Evolutionary conservation across 2,113 vertebrate species (phyloP), one percentile per base, ranked within the genome.

Genomic region (Macquaria australasica): DNA sequence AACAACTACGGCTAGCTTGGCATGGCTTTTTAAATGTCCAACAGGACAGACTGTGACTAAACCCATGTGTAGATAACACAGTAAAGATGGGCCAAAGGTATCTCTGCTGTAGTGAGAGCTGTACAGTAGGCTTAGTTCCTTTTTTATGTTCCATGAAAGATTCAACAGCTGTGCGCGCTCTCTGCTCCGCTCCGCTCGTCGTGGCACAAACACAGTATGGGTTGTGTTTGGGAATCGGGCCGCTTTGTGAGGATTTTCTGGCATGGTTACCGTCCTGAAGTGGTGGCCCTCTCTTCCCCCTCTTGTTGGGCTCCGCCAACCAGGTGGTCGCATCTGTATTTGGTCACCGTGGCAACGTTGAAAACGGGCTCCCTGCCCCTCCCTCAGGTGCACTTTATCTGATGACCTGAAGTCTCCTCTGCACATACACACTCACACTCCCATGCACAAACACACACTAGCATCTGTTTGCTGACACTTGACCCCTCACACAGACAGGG

Each of bases 321-420:
- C 92, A 93, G 89, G 87, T 95, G 89, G 86, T 87, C 58, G 34
- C 15, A 5, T 82, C 81, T 91, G 77, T 88, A 50, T 90, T 81
- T 77, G 81, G 91, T 95, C 86, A 56, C 92, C 60, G 14, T 88
- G 92, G 87, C 75, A 90, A 94, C 78, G 0, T 53, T 62, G 79
- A 72, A 89, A 82, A 79, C 55, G 16, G 74, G 56, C 68, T 79
- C 59, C 34, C 62, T 59, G 82, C 48, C 86, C 79, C 81, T 88
- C 87, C 78, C 82, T 91, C 81, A 89, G 88, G 89, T 91, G 90
- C 89, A 73, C 92, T 94, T 82, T 91, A 90, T 91, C 88, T 82
- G 87, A 93, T 92, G 89, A 92, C 89, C 87, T 72, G 77, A 66
- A 89, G 82, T 85, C 82, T 84, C 77, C 79, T 87, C 63, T 77